These are phyloP conservation scores for Fragum whitleyi DNA, from an alignment of 2,888 invertebrate genomes.

Conservation along the genomic window DNA sequence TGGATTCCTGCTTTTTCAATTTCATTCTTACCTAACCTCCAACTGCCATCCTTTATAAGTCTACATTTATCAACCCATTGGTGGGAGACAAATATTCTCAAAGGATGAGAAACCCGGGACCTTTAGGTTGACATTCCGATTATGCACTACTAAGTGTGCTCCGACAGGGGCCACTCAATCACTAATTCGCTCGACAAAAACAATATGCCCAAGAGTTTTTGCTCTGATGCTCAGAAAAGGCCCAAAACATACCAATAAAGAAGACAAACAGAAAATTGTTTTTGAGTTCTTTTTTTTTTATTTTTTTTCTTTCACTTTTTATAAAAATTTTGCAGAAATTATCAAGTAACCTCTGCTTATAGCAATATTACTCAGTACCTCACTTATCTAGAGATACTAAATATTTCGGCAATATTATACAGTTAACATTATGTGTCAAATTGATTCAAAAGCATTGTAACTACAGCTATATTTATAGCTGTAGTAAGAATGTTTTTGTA, in stretches of 20 bases:
- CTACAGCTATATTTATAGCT: not conserved
- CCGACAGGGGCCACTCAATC: too few relatives aligned
- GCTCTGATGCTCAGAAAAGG: too few relatives aligned
- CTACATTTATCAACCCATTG: too few relatives aligned
- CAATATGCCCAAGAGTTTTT: too few relatives aligned
- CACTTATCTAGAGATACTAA: not conserved
- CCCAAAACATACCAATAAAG: not conserved
- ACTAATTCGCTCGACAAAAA: too few relatives aligned
- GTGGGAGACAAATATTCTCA: too few relatives aligned
- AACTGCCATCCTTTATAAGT: too few relatives aligned
- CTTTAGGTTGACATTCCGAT: too few relatives aligned
- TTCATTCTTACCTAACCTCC: too few relatives aligned
- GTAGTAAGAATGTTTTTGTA: not conserved
- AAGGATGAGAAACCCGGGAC: too few relatives aligned
- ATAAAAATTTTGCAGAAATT: slow-evolving; percentile 16
- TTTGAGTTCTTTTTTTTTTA: slow-evolving; percentile 15
- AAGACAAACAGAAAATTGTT: not conserved
- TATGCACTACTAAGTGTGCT: too few relatives aligned
- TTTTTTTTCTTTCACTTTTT: slow-evolving; percentile 19
- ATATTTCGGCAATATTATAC: slow-evolving; percentile 15
- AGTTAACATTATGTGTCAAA: not conserved
- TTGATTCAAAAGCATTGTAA: not conserved
- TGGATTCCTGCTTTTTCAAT: too few relatives aligned
- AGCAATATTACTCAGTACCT: slow-evolving; percentile 43
- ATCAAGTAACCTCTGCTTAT: slow-evolving; percentile 51